Evolutionary conservation across 2,888 invertebrate genomes (phyloP).

Genomic region (Drosophila kanekoi): DNA sequence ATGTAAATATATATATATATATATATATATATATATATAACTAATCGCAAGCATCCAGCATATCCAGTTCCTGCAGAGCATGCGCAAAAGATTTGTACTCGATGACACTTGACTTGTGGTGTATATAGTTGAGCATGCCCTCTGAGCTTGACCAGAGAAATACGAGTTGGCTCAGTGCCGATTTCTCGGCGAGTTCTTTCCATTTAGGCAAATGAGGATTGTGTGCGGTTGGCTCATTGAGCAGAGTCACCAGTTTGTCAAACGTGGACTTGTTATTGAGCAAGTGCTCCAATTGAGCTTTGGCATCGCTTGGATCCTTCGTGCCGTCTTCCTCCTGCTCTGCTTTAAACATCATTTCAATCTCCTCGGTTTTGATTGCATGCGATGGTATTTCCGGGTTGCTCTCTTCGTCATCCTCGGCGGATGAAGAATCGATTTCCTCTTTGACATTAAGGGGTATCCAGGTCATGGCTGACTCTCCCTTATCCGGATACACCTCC

Average conservation of each 20-base stretch:
- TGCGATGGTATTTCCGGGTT: constrained; percentile 30
- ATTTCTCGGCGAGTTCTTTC: constrained; percentile 87
- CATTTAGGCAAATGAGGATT: constrained; percentile 85
- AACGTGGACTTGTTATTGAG: constrained; percentile 82
- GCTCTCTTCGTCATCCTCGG: constrained; percentile 81
- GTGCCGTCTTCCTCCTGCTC: constrained; percentile 17
- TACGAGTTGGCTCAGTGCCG: constrained; percentile 86
- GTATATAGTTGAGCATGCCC: constrained; percentile 86
- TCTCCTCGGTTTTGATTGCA: constrained; percentile 57
- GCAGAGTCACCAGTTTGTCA: constrained; percentile 85
- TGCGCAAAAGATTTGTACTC: constrained; percentile 60
- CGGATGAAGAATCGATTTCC: constrained; percentile 73
- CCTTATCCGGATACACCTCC: constrained; percentile 56
- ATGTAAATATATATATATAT: not conserved
- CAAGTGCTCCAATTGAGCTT: constrained; percentile 58
- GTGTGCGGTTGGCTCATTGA: constrained; percentile 85
- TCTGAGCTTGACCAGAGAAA: constrained; percentile 87
- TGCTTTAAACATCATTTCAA: constrained; percentile 21
- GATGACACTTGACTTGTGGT: constrained; percentile 58
- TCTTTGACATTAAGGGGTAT: constrained; percentile 69
- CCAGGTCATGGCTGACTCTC: constrained; percentile 64
- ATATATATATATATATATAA: not conserved
- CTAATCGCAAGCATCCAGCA: constrained; percentile 28
- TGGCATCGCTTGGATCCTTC: not conserved
- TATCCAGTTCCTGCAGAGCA: constrained; percentile 57